A percentile compares a stretch with the other conserved stretches of the same genome.
Conservation (phyloP, 2,797 vertebrate species). For the Eremophila alpestris region DNA sequence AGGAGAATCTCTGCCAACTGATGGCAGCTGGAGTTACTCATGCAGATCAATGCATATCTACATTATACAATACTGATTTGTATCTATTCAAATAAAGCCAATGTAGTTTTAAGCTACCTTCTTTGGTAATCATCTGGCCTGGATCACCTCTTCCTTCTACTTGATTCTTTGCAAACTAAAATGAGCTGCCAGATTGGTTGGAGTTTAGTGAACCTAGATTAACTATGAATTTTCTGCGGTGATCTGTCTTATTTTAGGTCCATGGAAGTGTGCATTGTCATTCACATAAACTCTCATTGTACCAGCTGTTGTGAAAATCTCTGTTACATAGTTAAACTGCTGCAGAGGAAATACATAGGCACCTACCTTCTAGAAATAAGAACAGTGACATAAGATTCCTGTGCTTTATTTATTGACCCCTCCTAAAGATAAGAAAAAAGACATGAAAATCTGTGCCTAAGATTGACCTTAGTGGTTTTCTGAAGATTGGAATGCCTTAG, state of each 20-base stretch:
- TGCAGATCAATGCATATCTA: not conserved
- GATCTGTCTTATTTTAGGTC: not conserved
- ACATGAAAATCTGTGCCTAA: not conserved
- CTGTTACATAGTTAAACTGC: not conserved
- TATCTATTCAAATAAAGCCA: not conserved
- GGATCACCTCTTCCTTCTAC: not conserved
- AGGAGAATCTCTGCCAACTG: not conserved
- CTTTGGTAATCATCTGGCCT: not conserved
- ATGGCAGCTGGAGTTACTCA: not conserved
- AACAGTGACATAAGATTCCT: not conserved
- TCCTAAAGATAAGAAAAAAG: not conserved
- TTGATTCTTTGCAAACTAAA: not conserved
- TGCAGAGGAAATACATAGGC: not conserved
- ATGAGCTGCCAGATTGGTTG: not conserved
- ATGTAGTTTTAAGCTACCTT: not conserved
- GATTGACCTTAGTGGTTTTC: not conserved
- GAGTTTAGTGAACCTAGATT: not conserved
- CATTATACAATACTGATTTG: not conserved
- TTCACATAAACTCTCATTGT: not conserved
- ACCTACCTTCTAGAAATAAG: not conserved
- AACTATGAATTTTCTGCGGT: not conserved
- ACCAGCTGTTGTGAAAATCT: not conserved
- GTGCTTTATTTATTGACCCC: not conserved
- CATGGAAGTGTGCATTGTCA: not conserved
- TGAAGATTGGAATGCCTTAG: not conserved